Conservation (phyloP, 2,888 invertebrate species). For the Galerucella calmariensis region DNA sequence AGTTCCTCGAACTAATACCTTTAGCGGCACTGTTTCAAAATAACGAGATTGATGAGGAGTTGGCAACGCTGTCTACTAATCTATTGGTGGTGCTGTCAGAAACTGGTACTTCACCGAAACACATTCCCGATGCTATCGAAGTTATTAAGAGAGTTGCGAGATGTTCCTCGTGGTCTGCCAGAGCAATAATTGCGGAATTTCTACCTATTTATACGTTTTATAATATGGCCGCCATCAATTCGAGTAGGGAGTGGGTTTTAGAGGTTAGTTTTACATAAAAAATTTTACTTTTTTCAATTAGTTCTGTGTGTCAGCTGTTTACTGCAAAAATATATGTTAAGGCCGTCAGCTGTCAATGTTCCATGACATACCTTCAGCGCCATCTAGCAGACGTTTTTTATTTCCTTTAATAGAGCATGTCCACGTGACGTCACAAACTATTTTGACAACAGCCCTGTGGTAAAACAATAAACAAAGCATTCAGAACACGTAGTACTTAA, state of each 20-base stretch:
- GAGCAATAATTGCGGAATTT: slow-evolving; percentile 74
- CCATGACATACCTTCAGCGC: too few relatives aligned
- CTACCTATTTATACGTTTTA: slow-evolving; percentile 79
- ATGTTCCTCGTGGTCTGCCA: slow-evolving; percentile 76
- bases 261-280: slow-evolving; percentile 59
- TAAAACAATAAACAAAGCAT: too few relatives aligned
- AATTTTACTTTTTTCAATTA: too few relatives aligned
- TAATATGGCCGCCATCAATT: slow-evolving; percentile 74
- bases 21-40: slow-evolving; percentile 80
- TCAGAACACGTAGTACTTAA: too few relatives aligned
- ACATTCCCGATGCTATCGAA: slow-evolving; percentile 71
- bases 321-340: too few relatives aligned
- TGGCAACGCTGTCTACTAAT: slow-evolving; percentile 74
- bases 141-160: slow-evolving; percentile 65
- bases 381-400: too few relatives aligned
- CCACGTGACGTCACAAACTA: too few relatives aligned
- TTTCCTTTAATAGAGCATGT: too few relatives aligned
- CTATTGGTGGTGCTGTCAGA: slow-evolving; percentile 78
- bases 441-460: too few relatives aligned
- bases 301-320: too few relatives aligned
- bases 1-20: slow-evolving; percentile 71
- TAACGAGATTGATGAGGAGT: slow-evolving; percentile 82
- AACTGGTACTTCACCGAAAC: slow-evolving; percentile 69
- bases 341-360: too few relatives aligned
- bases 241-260: slow-evolving; percentile 67